Conservation (phyloP, 37 sponge, comb jelly and placozoan species). For the Aplysina aerophoba region DNA sequence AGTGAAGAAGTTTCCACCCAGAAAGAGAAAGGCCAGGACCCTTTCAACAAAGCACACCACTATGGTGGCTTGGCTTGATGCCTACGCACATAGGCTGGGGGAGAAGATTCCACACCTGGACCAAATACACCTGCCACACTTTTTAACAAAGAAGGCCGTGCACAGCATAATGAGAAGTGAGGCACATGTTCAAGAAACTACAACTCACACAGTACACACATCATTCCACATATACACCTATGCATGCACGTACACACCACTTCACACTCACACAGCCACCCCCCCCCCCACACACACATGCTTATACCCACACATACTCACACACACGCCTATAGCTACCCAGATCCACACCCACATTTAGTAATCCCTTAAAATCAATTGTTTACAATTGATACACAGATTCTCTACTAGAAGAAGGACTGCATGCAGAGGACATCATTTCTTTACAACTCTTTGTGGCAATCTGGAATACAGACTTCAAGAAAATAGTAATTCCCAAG, state of each 20-base stretch:
- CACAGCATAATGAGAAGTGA: slow-evolving; percentile 11
- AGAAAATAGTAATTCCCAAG: slow-evolving; percentile 55
- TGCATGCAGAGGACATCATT: not conserved
- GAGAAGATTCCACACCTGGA: slow-evolving; percentile 32
- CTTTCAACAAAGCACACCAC: slow-evolving; percentile 27
- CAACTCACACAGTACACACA: not conserved
- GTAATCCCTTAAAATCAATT: too few relatives aligned
- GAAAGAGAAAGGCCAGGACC: not conserved
- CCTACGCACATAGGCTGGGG: slow-evolving; percentile 12
- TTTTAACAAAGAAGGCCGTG: slow-evolving; percentile 21
- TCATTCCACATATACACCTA: slow-evolving; percentile 38
- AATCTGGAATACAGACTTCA: slow-evolving; percentile 40
- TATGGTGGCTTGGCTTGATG: slow-evolving; percentile 47
- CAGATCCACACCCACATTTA: too few relatives aligned
- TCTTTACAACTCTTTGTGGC: slow-evolving; percentile 48
- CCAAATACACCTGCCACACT: slow-evolving; percentile 29
- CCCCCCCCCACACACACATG: too few relatives aligned
- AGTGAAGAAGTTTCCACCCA: not conserved
- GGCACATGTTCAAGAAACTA: not conserved
- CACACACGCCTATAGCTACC: too few relatives aligned
- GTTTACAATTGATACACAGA: not conserved
- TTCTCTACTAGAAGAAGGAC: slow-evolving; percentile 30
- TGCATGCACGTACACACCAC: not conserved
- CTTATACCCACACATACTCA: too few relatives aligned
- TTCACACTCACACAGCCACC: not conserved